Evolutionary conservation across 2,113 vertebrate species (phyloP).

Genomic region (Corythornis vintsioides): DNA sequence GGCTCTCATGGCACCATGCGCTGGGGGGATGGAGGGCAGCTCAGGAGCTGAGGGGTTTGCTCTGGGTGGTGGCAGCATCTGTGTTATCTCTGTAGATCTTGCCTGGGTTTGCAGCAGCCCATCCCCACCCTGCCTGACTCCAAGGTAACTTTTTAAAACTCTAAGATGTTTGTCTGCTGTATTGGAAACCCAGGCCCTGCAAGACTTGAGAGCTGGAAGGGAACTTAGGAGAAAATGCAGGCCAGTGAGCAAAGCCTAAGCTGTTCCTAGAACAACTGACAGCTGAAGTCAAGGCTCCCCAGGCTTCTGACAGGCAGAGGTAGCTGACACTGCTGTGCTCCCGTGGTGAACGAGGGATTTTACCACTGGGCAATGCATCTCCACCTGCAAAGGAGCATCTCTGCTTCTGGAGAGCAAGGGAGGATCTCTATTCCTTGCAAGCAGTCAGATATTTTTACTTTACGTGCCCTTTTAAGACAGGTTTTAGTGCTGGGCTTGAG

Average conservation of each 20-base stretch:
- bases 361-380: neutral
- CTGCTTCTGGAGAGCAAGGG: neutral
- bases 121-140: neutral
- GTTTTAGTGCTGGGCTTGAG: neutral
- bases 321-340: neutral
- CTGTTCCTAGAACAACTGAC: neutral
- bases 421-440: neutral
- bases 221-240: neutral
- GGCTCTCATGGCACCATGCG: conserved; percentile 9
- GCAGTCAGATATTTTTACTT: neutral
- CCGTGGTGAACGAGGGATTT: neutral
- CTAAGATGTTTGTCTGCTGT: neutral
- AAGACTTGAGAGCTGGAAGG: neutral
- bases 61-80: neutral
- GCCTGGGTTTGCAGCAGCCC: neutral
- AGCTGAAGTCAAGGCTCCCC: neutral
- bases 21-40: neutral
- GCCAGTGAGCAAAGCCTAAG: neutral
- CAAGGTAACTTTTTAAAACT: neutral
- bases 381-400: neutral
- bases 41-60: neutral
- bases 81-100: conserved; percentile 6
- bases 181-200: neutral
- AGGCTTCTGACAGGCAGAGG: neutral
- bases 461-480: neutral